Evolutionary conservation across 2,888 invertebrate genomes (phyloP), one percentile per base, ranked within the genome.

Genomic region (Doris montereyensis): DNA sequence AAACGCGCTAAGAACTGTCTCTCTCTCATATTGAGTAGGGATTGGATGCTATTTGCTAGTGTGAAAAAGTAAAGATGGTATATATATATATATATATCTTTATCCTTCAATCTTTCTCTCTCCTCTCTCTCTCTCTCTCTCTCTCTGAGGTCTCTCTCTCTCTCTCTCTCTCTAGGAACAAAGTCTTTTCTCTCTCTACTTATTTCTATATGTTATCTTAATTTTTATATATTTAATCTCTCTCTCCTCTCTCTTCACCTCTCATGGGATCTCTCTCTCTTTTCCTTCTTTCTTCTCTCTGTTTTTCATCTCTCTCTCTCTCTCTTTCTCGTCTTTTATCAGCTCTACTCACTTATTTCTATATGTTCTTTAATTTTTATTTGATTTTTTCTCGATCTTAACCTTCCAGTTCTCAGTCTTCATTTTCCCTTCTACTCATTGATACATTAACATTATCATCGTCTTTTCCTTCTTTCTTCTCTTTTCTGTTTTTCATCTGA

Each of bases 131-230:
- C 3, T 58, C 58, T 58, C 3, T 58, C 10, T 3, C 58, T 4
- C 3, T 4, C 10, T 58, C 58, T 21, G 58, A 13, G 52, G 52
- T 17, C 13, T 17, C 8, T 17, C 52, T 10, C 13, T 17, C 13
- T 52, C 52, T 8, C 58, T 58, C 58, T 58, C 58, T 4, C 10
- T 58, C 67, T 17, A 74, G 58, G n/a, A 26, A 60, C 74, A 73
- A 13, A 35, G 2, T 10, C 4, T 5, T 26, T 8, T n/a, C 13
- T n/a, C 24, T 5, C 21, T 21, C n/a, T 24, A 21, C n/a, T 35
- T 24, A 52, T n/a, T 52, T 28, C n/a, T 2, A 28, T 60, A 17
- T 28, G 10, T 2, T 32, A 10, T 35, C 41, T 35, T 41, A 17
- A 21, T 24, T 24, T 41, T 21, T 34, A n/a, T 17, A n/a, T 35